Evolutionary conservation across 2,797 vertebrate species (phyloP).

Genomic region (Hephaestus fuliginosus): DNA sequence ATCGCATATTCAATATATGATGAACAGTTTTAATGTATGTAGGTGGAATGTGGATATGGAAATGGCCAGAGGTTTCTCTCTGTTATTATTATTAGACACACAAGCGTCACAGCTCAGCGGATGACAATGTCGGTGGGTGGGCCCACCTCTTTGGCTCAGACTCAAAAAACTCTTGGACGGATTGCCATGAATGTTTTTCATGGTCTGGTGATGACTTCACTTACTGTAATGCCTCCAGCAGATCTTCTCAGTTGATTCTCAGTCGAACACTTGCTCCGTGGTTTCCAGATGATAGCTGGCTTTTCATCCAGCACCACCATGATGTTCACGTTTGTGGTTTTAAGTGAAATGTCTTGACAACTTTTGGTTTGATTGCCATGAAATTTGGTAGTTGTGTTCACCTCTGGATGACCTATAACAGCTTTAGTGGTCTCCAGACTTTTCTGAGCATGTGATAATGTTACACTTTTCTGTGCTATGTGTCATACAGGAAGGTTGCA

Average conservation of each 20-base stretch:
- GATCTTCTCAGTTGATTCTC: not conserved
- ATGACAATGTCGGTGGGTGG: not conserved
- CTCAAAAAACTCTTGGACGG: not conserved
- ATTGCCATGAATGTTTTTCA: not conserved
- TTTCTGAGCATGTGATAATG: not conserved
- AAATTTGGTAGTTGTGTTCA: not conserved
- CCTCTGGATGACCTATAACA: not conserved
- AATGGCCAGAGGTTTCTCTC: not conserved
- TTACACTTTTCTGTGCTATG: not conserved
- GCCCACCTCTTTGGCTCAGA: not conserved
- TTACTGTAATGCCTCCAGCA: too few species aligned
- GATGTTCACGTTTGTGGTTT: not conserved
- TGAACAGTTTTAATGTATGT: conserved; percentile 21
- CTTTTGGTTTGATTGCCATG: not conserved
- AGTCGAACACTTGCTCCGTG: too few species aligned
- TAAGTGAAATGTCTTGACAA: not conserved
- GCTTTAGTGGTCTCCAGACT: not conserved
- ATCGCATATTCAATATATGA: conserved; percentile 17
- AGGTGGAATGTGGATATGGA: not conserved
- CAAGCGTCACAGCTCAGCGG: not conserved
- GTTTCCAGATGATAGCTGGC: not conserved
- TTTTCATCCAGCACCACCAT: not conserved
- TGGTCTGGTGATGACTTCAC: too few species aligned
- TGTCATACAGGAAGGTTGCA: conserved; percentile 14
- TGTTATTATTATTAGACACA: not conserved